phyloP scores from a whole-genome alignment of 2,113 vertebrate species.

The Epinephelus lanceolatus region DNA sequence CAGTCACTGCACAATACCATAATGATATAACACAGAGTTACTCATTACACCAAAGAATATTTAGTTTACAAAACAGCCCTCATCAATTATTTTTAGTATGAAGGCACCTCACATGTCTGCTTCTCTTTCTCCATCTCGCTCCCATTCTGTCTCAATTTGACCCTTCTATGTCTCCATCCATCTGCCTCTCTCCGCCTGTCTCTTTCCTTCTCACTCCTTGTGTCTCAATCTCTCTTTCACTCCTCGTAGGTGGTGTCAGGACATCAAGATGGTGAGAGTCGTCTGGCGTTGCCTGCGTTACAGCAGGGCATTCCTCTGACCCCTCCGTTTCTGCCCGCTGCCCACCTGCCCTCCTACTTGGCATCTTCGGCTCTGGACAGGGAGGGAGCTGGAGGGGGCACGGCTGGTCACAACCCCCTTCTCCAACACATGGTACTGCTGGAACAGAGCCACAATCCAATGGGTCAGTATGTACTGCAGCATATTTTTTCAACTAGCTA shows the following conservation, averaged over 20 bases:
- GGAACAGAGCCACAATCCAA: slow-evolving; percentile 92
- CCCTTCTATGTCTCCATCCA: slow-evolving; percentile 22
- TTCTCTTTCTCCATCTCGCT: slow-evolving; percentile 32
- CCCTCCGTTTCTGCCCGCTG: slow-evolving; percentile 88
- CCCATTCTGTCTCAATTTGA: slow-evolving; percentile 47
- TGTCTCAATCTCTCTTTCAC: slow-evolving; percentile 10
- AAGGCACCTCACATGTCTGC: not conserved
- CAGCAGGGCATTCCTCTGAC: slow-evolving; percentile 90
- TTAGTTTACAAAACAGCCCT: not conserved
- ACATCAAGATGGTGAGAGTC: slow-evolving; percentile 90
- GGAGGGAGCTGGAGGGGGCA: slow-evolving; percentile 78
- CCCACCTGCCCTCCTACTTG: slow-evolving; percentile 94
- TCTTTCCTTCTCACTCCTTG: slow-evolving; percentile 14
- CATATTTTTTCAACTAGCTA: slow-evolving; percentile 5
- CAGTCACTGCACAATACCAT: not conserved
- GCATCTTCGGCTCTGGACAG: slow-evolving; percentile 90
- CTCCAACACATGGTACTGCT: slow-evolving; percentile 96
- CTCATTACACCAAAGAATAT: not conserved
- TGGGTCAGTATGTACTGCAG: slow-evolving; percentile 77
- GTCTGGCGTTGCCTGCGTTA: slow-evolving; percentile 87
- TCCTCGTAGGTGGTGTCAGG: slow-evolving; percentile 86
- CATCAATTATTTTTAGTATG: slow-evolving; percentile 20
- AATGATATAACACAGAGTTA: not conserved
- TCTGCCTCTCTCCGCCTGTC: slow-evolving; percentile 28
- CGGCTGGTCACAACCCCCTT: slow-evolving; percentile 88